These are phyloP conservation scores for Mesoclemmys tuberculata DNA, from an alignment of 2,113 vertebrate genomes.

Conservation along the genomic window DNA sequence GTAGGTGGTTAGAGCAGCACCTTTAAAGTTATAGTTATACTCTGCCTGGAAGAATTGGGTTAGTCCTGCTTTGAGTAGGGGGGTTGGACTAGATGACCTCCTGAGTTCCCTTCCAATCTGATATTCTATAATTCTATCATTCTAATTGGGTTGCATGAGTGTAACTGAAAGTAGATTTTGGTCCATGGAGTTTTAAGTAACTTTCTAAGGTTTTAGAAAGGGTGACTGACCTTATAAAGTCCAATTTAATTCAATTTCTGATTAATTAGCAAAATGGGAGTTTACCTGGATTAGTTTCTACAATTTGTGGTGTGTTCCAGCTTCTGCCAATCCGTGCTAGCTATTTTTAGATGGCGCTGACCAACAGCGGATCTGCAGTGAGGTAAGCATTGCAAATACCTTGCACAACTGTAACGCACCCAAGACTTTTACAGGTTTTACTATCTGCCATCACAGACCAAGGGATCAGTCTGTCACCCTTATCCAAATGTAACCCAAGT, in stretches of 20 bases:
- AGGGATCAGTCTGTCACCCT: not conserved
- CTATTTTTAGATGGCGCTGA: not conserved
- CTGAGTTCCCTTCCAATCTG: too few relatives aligned
- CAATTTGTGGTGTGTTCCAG: not conserved
- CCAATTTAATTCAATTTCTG: not conserved
- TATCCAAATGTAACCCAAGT: not conserved
- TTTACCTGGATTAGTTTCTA: too few relatives aligned
- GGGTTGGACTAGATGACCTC: too few relatives aligned
- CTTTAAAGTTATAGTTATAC: not conserved
- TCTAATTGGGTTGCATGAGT: not conserved
- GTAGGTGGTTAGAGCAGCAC: not conserved
- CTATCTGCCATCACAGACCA: not conserved
- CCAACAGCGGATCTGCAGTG: not conserved
- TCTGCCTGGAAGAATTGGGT: not conserved
- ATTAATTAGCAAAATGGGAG: too few relatives aligned
- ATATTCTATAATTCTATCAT: too few relatives aligned
- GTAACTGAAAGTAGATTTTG: not conserved
- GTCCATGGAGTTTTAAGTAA: not conserved
- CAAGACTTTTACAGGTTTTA: not conserved
- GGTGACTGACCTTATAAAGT: not conserved
- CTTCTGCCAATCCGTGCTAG: not conserved
- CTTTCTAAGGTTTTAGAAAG: not conserved
- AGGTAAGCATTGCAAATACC: not conserved
- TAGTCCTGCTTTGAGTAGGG: too few relatives aligned
- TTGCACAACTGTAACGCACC: not conserved